These are phyloP conservation scores for Xanthorhoe designata DNA, from an alignment of 2,888 invertebrate genomes.

Conservation along the genomic window DNA sequence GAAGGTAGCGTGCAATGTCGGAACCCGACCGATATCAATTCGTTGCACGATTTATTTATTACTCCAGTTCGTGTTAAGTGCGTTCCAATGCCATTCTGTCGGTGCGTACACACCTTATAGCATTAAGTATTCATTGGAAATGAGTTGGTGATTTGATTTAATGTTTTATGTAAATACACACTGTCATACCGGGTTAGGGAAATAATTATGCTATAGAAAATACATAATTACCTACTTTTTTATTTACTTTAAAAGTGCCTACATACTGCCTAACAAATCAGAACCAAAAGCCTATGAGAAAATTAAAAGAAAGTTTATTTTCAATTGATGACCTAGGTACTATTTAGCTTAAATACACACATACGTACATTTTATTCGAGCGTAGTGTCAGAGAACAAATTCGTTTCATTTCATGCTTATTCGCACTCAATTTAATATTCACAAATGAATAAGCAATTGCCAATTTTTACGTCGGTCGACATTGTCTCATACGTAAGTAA, in stretches of 20 bases:
- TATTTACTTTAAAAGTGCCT: no score
- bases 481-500: slow-evolving; percentile 63
- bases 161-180: slow-evolving; percentile 6
- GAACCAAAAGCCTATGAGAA: neutral
- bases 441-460: slow-evolving; percentile 21
- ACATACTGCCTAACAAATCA: no score
- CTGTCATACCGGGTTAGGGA: neutral
- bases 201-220: no score
- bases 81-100: slow-evolving; percentile 35
- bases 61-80: slow-evolving; percentile 46
- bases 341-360: no score
- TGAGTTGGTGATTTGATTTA: slow-evolving; percentile 25
- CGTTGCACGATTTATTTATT: slow-evolving; percentile 51
- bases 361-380: no score
- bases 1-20: slow-evolving; percentile 48
- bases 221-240: no score
- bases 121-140: slow-evolving; percentile 28
- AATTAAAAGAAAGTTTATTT: neutral
- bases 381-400: neutral
- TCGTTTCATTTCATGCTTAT: slow-evolving; percentile 10
- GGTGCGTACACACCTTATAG: slow-evolving; percentile 26
- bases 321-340: neutral
- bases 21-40: slow-evolving; percentile 45
- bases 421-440: slow-evolving; percentile 31
- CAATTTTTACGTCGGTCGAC: slow-evolving; percentile 52